phyloP scores from a whole-genome alignment of 2,113 vertebrate species.

The Dicaeum eximium region DNA sequence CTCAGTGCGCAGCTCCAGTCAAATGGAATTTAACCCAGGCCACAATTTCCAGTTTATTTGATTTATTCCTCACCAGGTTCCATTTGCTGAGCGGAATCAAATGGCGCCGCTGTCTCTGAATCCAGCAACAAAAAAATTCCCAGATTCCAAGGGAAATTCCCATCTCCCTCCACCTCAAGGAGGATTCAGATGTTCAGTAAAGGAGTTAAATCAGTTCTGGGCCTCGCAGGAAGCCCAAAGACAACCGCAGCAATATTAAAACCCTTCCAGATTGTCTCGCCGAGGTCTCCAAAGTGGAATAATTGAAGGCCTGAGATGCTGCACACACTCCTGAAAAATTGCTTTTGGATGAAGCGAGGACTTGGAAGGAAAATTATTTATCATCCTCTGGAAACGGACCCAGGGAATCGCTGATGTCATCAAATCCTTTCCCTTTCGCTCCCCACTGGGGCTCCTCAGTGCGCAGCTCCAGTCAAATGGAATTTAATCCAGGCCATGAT shows the following conservation, averaged over 20 bases:
- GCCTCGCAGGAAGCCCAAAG: neutral
- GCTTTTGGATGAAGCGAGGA: neutral
- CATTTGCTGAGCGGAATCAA: no score
- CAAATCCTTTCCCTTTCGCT: neutral
- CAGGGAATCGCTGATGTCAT: constrained; percentile 10
- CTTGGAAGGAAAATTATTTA: neutral
- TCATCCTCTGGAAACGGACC: neutral
- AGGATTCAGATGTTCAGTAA: neutral
- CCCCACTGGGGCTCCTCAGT: neutral
- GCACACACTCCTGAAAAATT: neutral
- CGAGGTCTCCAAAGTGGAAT: no score
- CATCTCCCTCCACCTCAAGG: fast-evolving
- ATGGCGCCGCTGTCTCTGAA: neutral
- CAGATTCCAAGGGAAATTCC: neutral
- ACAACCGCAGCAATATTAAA: neutral
- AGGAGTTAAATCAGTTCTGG: neutral
- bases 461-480: neutral
- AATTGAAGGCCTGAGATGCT: neutral
- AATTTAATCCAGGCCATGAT: constrained; percentile 4
- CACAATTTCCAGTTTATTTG: no score
- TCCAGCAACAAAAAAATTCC: neutral
- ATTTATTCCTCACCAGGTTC: no score
- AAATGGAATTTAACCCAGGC: no score
- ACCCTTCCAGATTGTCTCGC: neutral
- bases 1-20: no score